Percentiles rank a stretch among this genome's conserved stretches.
Evolutionary conservation across 2,113 vertebrate species (phyloP).

Genomic region (Calidris pygmaea): DNA sequence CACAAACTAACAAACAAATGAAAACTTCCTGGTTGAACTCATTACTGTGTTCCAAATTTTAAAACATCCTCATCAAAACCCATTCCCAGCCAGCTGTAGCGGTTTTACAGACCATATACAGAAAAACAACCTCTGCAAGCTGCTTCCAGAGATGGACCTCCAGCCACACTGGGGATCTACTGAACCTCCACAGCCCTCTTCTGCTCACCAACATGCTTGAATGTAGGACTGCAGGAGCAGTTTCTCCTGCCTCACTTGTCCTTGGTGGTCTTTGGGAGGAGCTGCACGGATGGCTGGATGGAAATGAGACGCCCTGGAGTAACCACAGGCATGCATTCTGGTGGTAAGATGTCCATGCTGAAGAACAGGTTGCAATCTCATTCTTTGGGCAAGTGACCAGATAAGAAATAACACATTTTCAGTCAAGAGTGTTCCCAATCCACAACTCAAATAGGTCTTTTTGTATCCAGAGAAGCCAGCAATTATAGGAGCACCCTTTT

Average conservation of each 20-base stretch:
- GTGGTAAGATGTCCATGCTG: neutral
- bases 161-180: neutral
- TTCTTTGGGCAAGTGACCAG: neutral
- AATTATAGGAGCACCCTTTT: neutral
- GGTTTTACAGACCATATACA: neutral
- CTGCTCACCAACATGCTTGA: neutral
- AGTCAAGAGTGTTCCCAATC: neutral
- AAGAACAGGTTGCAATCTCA: neutral
- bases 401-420: neutral
- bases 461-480: neutral
- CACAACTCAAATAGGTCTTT: neutral
- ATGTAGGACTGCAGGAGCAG: neutral
- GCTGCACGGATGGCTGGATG: neutral
- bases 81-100: neutral
- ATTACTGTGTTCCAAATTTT: neutral
- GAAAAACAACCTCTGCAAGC: neutral
- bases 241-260: neutral
- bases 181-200: neutral
- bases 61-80: neutral
- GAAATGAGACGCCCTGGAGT: neutral
- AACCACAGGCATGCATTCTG: neutral
- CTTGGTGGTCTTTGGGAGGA: neutral
- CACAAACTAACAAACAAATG: neutral
- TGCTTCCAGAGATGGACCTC: neutral
- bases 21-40: neutral